These are phyloP conservation scores for Zaprionus vittiger DNA, from an alignment of 1,140 invertebrate genomes.

Conservation along the genomic window DNA sequence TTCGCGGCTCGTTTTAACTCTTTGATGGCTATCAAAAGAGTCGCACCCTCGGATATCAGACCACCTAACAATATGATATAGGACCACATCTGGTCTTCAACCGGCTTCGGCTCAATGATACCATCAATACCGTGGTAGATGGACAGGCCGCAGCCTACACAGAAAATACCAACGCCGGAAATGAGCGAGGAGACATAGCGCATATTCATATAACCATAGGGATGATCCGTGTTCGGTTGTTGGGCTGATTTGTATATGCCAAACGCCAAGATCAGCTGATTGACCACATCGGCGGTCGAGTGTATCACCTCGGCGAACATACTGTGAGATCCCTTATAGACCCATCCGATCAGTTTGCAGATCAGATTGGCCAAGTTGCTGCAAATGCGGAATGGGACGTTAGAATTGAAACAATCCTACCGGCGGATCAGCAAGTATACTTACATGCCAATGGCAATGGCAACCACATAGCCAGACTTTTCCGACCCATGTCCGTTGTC, in stretches of 20 bases:
- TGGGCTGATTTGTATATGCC: slow-evolving; percentile 98
- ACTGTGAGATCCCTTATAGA: slow-evolving; percentile 97
- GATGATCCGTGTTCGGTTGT: slow-evolving; percentile 93
- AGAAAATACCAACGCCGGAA: slow-evolving; percentile 99
- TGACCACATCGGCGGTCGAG: slow-evolving; percentile 98
- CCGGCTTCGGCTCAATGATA: slow-evolving; percentile 89
- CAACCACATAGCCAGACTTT: slow-evolving; percentile 94
- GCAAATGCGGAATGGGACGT: slow-evolving; percentile 76
- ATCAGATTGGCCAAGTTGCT: slow-evolving; percentile 96
- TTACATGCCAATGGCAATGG: slow-evolving; percentile 93
- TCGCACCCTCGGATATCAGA: slow-evolving; percentile 96
- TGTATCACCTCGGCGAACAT: slow-evolving; percentile 99
- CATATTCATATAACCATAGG: slow-evolving; percentile 98
- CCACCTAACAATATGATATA: slow-evolving; percentile 95
- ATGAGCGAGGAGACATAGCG: slow-evolving; percentile 98
- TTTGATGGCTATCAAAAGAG: slow-evolving; percentile 95
- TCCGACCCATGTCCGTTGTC: slow-evolving; percentile 88
- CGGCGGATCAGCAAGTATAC: slow-evolving; percentile 47
- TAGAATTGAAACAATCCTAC: background rate
- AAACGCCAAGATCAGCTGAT: slow-evolving; percentile 97
- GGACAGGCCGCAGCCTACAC: slow-evolving; percentile 97
- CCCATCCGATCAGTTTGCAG: slow-evolving; percentile 95
- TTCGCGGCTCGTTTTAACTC: slow-evolving; percentile 93
- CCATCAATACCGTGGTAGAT: slow-evolving; percentile 98
- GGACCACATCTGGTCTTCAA: slow-evolving; percentile 93